These are phyloP conservation scores for Cremastobaeus sp. DNA, from an alignment of 2,888 invertebrate species.

Conservation along the genomic window DNA sequence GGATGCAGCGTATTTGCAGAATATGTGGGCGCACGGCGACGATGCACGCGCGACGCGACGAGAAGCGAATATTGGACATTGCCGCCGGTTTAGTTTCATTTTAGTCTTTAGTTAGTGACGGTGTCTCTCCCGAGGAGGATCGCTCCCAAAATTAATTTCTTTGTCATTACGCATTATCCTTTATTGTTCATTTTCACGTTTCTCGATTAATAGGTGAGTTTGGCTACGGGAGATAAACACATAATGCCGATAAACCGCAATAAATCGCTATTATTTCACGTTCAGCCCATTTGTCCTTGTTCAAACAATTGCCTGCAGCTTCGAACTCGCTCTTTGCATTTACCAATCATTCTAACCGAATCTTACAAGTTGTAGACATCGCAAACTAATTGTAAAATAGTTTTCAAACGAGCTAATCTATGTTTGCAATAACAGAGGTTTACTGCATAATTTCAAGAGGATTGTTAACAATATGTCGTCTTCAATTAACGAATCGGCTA, in stretches of 20 bases:
- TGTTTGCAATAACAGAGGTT: no score
- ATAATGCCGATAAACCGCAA: not conserved
- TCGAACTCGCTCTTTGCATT: no score
- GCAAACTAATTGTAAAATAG: no score
- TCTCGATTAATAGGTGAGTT: conserved; percentile 39
- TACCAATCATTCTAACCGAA: no score
- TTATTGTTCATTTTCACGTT: conserved; percentile 9
- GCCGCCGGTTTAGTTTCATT: conserved; percentile 56
- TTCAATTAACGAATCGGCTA: no score
- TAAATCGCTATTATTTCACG: not conserved
- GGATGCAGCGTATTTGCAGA: conserved; percentile 56
- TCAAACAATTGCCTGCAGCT: no score
- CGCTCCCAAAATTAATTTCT: conserved; percentile 51
- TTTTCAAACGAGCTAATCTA: no score
- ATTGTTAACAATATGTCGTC: no score
- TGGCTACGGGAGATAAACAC: not conserved
- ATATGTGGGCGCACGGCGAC: conserved; percentile 60
- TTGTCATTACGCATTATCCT: conserved; percentile 4
- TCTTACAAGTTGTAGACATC: no score
- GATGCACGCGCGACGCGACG: conserved; percentile 49
- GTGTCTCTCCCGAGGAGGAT: conserved; percentile 65
- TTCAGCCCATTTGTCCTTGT: no score
- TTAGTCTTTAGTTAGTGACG: conserved; percentile 64
- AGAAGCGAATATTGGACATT: conserved; percentile 57
- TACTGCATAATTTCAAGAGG: no score